These are phyloP conservation scores for Lacerta bilineata DNA, from an alignment of 2,797 vertebrate species.

Conservation along the genomic window DNA sequence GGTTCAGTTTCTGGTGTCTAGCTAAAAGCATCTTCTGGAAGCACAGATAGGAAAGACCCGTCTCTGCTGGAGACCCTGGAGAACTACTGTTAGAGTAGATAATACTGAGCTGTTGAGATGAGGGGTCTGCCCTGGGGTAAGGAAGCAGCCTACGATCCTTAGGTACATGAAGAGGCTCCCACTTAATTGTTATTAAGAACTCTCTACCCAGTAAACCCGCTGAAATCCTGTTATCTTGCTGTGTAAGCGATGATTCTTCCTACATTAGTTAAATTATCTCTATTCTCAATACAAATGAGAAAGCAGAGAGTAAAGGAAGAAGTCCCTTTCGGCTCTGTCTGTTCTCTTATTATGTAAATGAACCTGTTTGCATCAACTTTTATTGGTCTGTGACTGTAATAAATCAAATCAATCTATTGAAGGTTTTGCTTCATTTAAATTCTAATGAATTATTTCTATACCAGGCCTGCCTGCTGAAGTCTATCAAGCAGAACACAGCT, in stretches of 20 bases:
- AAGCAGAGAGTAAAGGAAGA: too few species aligned
- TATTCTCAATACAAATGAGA: too few species aligned
- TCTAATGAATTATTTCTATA: not conserved
- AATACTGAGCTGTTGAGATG: not conserved
- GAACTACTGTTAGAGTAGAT: not conserved
- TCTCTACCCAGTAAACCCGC: too few species aligned
- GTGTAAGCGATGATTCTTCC: too few species aligned
- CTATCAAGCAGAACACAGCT: not conserved
- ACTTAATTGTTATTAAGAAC: not conserved
- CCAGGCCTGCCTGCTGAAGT: not conserved
- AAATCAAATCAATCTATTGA: too few species aligned
- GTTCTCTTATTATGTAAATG: slow-evolving; percentile 7
- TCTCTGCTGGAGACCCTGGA: not conserved
- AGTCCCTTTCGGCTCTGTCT: too few species aligned
- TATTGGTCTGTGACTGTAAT: too few species aligned
- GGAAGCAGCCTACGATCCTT: not conserved
- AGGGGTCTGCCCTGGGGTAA: not conserved
- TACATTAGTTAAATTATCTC: too few species aligned
- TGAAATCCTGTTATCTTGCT: too few species aligned
- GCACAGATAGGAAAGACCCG: not conserved
- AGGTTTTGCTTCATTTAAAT: not conserved
- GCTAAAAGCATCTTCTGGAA: not conserved
- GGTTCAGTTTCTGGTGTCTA: not conserved
- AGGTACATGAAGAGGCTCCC: not conserved
- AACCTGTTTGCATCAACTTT: slow-evolving; percentile 33